phyloP scores from a whole-genome alignment of 2,888 invertebrate genomes.

The Cryptus armator region DNA sequence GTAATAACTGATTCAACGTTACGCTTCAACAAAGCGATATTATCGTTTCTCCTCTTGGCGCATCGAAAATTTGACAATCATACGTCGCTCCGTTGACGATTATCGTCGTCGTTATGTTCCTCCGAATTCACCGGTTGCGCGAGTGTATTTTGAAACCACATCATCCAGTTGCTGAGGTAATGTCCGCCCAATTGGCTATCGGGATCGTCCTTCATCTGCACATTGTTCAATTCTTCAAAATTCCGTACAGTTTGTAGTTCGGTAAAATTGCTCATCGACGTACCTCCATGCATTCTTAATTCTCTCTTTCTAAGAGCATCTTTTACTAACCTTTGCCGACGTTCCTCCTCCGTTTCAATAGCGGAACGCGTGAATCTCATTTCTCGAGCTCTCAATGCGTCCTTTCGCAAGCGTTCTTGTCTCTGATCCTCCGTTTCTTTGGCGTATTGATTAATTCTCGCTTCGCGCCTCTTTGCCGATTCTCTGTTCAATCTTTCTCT shows the following conservation, averaged over 20 bases:
- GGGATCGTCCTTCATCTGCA: slow-evolving; percentile 75
- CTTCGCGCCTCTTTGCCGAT: slow-evolving; percentile 78
- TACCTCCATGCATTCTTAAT: slow-evolving; percentile 76
- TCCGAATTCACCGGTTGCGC: slow-evolving; percentile 73
- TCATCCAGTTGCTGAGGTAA: slow-evolving; percentile 80
- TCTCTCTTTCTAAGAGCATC: slow-evolving; percentile 80
- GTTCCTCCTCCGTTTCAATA: slow-evolving; percentile 80
- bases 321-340: slow-evolving; percentile 79
- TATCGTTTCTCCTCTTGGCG: not conserved
- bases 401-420: slow-evolving; percentile 77
- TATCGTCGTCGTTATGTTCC: slow-evolving; percentile 72
- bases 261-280: slow-evolving; percentile 74
- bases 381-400: slow-evolving; percentile 79
- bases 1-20: not conserved
- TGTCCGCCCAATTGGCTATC: slow-evolving; percentile 77
- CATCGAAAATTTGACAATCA: not conserved
- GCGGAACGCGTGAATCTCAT: slow-evolving; percentile 81
- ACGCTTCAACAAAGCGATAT: not conserved
- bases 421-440: slow-evolving; percentile 79
- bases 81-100: slow-evolving; percentile 63
- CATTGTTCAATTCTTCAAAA: slow-evolving; percentile 78
- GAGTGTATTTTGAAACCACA: slow-evolving; percentile 80
- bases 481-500: slow-evolving; percentile 78
- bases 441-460: slow-evolving; percentile 79
- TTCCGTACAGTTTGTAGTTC: slow-evolving; percentile 76